Base-by-base conservation (phyloP, 2,113 vertebrate genomes). In the Taxidea taxus region DNA sequence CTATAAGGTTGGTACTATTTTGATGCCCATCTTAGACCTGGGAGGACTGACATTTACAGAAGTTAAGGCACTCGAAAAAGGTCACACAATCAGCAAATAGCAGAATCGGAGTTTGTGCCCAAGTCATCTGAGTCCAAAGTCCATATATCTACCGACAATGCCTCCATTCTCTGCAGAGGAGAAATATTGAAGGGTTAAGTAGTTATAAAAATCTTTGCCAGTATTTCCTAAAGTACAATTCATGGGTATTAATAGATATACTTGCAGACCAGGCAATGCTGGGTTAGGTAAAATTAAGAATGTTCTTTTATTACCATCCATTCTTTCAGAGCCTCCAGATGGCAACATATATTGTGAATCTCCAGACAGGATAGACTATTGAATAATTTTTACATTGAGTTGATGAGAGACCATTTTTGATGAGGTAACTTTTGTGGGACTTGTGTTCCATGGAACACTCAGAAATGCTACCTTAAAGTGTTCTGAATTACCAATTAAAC, bases 401-500 rank as follows among this genome's bases (percentile, higher is more conserved):
- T 27, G 58, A 81, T 6, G 29, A 56, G 42, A 90, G 10, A 29
- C 27, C n/a, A 34, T 88, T 82, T 77, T 56, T 75, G 10, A 44
- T 42, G 20, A 49, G 21, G 3, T 64, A 18, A 3, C 27, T 84
- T 81, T 86, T 77, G 31, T 77, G 78, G 58, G 29, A 23, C n/a
- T 64, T 89, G 3, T 39, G 5, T 87, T 39, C 49, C 6, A 6
- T 20, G 56, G 58, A 88, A 81, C 23, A 75, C 20, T 37, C 56
- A 97, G 74, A 96, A 95, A 78, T n/a, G 7, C 47, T 88, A 5
- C 44, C 49, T 90, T 44, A 74, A 90, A 80, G 1, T 27, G 2
- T 58, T 88, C 14, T 80, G 75, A 64, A 58, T 77, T 78, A 91
- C 44, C 95, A 96, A 81, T 31, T 34, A 60, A 95, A 85, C 64